Evolutionary conservation across 2,888 invertebrate genomes (phyloP), one percentile per base, ranked within the genome.

Genomic region (Marronus borbonicus): DNA sequence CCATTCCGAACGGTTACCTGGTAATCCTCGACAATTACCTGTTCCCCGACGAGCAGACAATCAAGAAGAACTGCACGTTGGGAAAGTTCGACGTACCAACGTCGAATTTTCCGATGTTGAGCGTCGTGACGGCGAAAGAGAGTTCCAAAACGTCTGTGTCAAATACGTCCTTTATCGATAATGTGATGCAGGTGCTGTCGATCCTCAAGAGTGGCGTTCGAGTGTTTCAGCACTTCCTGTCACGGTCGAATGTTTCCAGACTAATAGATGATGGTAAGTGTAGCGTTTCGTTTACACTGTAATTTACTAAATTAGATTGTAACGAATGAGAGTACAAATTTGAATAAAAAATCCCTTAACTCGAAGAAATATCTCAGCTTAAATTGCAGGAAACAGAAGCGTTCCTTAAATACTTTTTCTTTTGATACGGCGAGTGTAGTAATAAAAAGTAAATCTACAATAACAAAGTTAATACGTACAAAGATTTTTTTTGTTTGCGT

Each of bases 211-310:
- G 91, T 80, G 92, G 92, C 78, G 92, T 92, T 78, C 89, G 92
- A 85, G 92, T 92, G 72, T 92, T 92, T 86, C 92, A 92, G 84
- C 92, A 92, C 86, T 92, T 92, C 84, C 88, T 92, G 80, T 90
- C 91, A 44, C 89, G 91, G 84, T 92, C 92, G 80, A 92, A 92
- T 86, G 90, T 92, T 68, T 91, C 92, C 65, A 89, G 90, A 84
- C 84, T 89, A 55, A 88, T 92, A 81, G 89, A 89, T 85, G 90
- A 91, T 84, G 90, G 90, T 90, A 84, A 86, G 87, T 84, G 28
- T 50, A 28, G 12, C 14, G 4, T 20, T 50, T 39, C 39, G 5
- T 39, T 39, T 39, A 44, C 44, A 44, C 44, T 2, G 12, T 12
- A 1, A 44, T 44, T 44, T 44, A 44, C 44, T 8, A 44, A 44